Evolutionary conservation across 2,113 vertebrate species (phyloP).

Genomic region (Nerophis lumbriciformis): DNA sequence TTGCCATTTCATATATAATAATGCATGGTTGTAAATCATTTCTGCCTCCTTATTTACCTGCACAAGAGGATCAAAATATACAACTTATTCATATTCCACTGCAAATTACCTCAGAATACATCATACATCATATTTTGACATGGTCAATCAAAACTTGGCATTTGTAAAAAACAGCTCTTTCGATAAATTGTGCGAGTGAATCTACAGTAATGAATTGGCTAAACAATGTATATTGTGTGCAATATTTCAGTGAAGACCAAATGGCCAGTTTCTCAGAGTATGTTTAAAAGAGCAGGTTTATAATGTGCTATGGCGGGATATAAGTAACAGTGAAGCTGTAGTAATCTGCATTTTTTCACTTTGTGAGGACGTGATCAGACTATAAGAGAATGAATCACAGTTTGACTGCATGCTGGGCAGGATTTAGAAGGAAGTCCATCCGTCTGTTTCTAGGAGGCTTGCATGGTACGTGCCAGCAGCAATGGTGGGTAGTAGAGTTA

Average conservation of each 20-base stretch:
- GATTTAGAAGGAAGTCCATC: slow-evolving; percentile 58
- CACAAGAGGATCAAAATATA: too few relatives aligned
- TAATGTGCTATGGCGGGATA: slow-evolving; percentile 9
- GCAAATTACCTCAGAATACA: too few relatives aligned
- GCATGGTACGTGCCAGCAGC: slow-evolving; percentile 9
- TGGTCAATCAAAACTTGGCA: too few relatives aligned
- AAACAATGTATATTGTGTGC: too few relatives aligned
- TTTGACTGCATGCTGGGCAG: slow-evolving; percentile 32
- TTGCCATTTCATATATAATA: too few relatives aligned
- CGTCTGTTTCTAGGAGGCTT: slow-evolving; percentile 30
- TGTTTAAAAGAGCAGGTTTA: slow-evolving; percentile 1
- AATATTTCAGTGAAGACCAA: not conserved
- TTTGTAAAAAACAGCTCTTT: too few relatives aligned
- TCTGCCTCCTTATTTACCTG: too few relatives aligned
- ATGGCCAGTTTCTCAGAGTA: slow-evolving; percentile 3
- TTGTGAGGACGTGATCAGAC: slow-evolving; percentile 28
- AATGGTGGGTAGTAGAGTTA: not conserved
- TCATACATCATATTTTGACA: too few relatives aligned
- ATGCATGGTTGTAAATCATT: too few relatives aligned
- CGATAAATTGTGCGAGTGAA: too few relatives aligned
- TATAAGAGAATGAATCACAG: slow-evolving; percentile 28
- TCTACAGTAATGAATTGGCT: too few relatives aligned
- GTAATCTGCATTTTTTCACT: slow-evolving; percentile 23
- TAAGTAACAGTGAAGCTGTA: slow-evolving; percentile 11
- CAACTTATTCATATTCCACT: too few relatives aligned